Conservation (phyloP, 2,797 vertebrate genomes). For the Thripadectes ignobilis region DNA sequence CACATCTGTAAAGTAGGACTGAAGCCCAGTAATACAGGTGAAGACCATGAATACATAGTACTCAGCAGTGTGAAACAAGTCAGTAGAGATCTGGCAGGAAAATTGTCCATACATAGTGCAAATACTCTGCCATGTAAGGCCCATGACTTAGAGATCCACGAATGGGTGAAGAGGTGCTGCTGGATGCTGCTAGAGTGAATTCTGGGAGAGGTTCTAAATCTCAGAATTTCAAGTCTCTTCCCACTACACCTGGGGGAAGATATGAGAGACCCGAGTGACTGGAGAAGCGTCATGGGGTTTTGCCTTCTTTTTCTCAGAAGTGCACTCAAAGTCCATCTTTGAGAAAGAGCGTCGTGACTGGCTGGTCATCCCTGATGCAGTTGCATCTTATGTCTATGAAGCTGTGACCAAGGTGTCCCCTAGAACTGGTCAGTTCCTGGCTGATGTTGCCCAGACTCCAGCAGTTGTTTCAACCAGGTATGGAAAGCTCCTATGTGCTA, state of each 20-base stretch:
- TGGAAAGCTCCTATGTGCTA: neutral
- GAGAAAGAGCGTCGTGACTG: conserved; percentile 61
- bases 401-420: conserved; percentile 54
- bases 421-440: conserved; percentile 28
- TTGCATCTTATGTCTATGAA: conserved; percentile 29
- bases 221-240: neutral
- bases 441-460: conserved; percentile 42
- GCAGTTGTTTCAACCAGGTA: conserved; percentile 56
- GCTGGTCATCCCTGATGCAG: conserved; percentile 48
- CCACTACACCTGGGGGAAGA: neutral
- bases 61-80: neutral
- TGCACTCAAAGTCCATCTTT: conserved; percentile 47
- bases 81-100: neutral
- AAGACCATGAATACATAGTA: neutral
- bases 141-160: neutral
- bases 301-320: conserved; percentile 41
- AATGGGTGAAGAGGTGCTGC: neutral
- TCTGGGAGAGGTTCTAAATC: neutral
- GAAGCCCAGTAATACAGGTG: neutral
- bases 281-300: neutral
- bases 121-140: neutral
- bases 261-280: neutral
- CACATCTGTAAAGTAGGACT: neutral
- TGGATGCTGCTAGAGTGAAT: neutral
- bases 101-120: neutral